phyloP scores from a whole-genome alignment of 2,113 vertebrate species.

The Poeciliopsis retropinna region DNA sequence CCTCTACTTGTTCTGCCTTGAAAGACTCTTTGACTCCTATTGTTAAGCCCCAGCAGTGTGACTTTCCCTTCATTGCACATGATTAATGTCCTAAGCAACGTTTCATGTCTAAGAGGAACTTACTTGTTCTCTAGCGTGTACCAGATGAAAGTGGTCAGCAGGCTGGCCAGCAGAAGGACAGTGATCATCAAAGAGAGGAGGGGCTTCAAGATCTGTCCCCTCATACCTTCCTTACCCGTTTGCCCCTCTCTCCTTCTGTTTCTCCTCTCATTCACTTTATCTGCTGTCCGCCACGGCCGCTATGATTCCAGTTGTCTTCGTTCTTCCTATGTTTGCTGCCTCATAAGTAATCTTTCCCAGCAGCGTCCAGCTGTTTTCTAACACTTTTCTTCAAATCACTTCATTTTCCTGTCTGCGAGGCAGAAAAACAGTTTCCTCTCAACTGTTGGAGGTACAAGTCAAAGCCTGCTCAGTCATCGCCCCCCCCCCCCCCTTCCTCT shows the following conservation, averaged over 20 bases:
- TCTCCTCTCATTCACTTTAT: background rate
- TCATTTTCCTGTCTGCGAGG: conserved; percentile 34
- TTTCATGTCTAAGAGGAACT: conserved; percentile 11
- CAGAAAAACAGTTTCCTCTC: conserved; percentile 1
- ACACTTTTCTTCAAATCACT: background rate
- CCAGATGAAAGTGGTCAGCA: conserved; percentile 64
- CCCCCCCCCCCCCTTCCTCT: background rate
- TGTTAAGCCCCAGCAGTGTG: background rate
- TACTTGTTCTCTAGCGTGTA: conserved; percentile 55
- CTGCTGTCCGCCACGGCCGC: background rate
- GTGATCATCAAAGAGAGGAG: conserved; percentile 47
- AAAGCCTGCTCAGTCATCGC: conserved; percentile 13
- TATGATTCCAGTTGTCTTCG: background rate
- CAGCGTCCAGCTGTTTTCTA: background rate
- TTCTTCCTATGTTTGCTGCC: background rate
- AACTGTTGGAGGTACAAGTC: background rate
- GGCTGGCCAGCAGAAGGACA: conserved; percentile 54
- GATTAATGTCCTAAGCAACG: background rate
- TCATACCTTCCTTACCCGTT: conserved; percentile 49
- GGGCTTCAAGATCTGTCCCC: conserved; percentile 41
- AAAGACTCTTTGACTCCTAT: too few relatives aligned
- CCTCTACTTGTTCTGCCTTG: too few relatives aligned
- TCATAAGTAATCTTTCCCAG: conserved; percentile 13
- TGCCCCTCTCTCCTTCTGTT: conserved; percentile 6
- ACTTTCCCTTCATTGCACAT: background rate